Conservation (phyloP, 2,113 vertebrate genomes). For the Sigmodon hispidus region DNA sequence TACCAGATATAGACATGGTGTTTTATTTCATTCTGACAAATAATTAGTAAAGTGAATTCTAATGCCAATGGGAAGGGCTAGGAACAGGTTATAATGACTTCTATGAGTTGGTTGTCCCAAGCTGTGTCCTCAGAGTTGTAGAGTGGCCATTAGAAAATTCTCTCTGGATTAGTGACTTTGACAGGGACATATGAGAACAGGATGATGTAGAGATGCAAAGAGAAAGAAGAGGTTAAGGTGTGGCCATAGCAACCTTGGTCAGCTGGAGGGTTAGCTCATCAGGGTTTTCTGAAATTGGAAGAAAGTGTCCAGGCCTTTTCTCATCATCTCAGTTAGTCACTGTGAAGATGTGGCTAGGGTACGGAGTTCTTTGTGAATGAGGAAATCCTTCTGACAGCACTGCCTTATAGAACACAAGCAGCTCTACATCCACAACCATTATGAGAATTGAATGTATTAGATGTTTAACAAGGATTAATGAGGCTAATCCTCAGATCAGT, state of each 20-base stretch:
- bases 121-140: background rate
- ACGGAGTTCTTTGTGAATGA: background rate
- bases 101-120: background rate
- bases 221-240: background rate
- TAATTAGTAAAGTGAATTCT: background rate
- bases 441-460: background rate
- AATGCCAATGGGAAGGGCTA: background rate
- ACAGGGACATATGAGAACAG: too few species aligned
- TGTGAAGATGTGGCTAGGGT: background rate
- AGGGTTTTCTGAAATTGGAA: background rate
- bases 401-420: background rate
- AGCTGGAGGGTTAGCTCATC: background rate
- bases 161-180: background rate
- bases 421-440: background rate
- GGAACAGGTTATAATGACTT: background rate
- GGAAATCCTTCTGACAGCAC: background rate
- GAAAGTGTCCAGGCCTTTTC: background rate
- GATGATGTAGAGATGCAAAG: background rate
- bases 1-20: accelerated
- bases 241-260: background rate
- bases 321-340: background rate
- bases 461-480: constrained; percentile 1
- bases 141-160: background rate
- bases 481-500: background rate
- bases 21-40: background rate